Conservation (phyloP, 2,797 vertebrate genomes). For the Vespertilio murinus region DNA sequence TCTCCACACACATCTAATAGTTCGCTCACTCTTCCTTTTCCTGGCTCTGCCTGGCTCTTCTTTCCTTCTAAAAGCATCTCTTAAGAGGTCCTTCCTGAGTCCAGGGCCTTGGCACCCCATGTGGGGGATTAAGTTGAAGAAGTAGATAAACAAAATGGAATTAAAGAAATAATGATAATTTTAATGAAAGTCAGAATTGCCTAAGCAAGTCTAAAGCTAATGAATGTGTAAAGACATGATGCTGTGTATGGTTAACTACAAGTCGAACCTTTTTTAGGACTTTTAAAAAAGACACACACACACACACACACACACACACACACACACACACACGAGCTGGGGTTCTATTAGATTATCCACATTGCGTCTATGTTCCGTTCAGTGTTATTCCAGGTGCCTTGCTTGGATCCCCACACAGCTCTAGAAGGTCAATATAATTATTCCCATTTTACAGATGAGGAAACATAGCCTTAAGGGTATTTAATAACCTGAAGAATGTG, state of each 20-base stretch:
- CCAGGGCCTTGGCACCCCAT: background rate
- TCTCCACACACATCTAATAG: rapidly evolving
- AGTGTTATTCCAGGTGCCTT: background rate
- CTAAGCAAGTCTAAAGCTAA: constrained; percentile 40
- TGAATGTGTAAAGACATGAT: background rate
- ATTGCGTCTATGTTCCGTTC: background rate
- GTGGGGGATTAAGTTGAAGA: constrained; percentile 19
- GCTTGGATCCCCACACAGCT: background rate
- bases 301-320: background rate
- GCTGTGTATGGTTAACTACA: background rate
- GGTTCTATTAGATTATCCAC: background rate
- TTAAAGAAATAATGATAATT: constrained; percentile 59
- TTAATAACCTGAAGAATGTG: background rate
- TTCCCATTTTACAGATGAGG: background rate
- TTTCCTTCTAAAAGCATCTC: background rate
- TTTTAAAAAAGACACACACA: background rate
- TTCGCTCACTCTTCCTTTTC: background rate
- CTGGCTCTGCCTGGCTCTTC: background rate
- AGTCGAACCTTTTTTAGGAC: background rate
- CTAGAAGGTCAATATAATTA: background rate
- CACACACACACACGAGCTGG: background rate
- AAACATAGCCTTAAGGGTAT: background rate
- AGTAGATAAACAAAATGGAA: constrained; percentile 47
- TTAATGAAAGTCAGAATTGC: constrained; percentile 64
- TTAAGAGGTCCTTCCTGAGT: background rate